Conservation (phyloP, 2,888 invertebrate species). For the Hypena proboscidalis region DNA sequence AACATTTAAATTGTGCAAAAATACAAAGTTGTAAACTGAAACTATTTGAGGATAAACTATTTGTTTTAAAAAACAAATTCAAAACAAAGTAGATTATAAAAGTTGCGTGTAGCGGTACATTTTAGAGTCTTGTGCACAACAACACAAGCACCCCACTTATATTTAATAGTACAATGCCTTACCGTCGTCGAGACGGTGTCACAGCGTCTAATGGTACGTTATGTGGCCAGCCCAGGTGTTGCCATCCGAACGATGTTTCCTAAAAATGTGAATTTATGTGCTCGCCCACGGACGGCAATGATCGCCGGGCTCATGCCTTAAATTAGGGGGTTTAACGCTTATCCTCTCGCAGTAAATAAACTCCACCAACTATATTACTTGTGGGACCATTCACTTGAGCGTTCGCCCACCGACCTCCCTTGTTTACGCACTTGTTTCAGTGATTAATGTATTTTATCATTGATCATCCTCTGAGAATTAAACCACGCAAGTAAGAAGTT, state of each 20-base stretch:
- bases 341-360: slow-evolving; percentile 79
- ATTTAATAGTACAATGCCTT: slow-evolving; percentile 41
- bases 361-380: slow-evolving; percentile 71
- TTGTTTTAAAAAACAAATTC: no score
- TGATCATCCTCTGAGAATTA: slow-evolving; percentile 28
- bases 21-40: no score
- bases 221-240: slow-evolving; percentile 72
- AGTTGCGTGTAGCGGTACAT: no score
- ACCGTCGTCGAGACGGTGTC: slow-evolving; percentile 52
- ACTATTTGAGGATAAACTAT: no score
- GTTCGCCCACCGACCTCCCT: slow-evolving; percentile 52
- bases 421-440: slow-evolving; percentile 62
- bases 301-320: slow-evolving; percentile 80
- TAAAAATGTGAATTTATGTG: slow-evolving; percentile 83
- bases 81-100: no score
- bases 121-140: neutral
- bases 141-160: slow-evolving; percentile 17
- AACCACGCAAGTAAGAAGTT: slow-evolving; percentile 15
- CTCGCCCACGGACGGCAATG: slow-evolving; percentile 74
- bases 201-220: slow-evolving; percentile 65
- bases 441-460: slow-evolving; percentile 51
- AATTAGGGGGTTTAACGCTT: slow-evolving; percentile 82
- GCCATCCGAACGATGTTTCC: slow-evolving; percentile 63
- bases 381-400: slow-evolving; percentile 58
- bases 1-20: no score